Base-by-base conservation (phyloP, 1,140 invertebrate species). In the Zaprionus lachaisei region DNA sequence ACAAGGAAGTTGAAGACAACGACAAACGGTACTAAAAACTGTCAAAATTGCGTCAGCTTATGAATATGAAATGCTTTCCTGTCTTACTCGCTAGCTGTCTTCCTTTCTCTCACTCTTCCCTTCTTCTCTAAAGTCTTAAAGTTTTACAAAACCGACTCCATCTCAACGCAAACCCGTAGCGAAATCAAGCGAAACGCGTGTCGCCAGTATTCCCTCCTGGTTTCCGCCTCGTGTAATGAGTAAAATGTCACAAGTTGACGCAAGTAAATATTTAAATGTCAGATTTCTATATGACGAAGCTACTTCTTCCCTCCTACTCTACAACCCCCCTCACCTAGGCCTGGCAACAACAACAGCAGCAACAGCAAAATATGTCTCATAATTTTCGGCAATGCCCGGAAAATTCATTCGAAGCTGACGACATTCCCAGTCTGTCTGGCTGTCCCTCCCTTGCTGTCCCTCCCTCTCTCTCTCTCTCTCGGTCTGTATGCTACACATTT, bases 181-280 rank as follows among this genome's bases (percentile, higher is more conserved):
- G 31, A 9, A 54, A 22, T 47, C 37, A 76, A 28, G 20, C 58
- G 58, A 70, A 63, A 63, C 72, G 58, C 67, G 44, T 63, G 61
- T 70, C 67, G 51, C 26, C 44, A 51, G 54, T 38, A 37, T 31
- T n/a, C 61, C 58, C n/a, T 2, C n/a, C n/a, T 7, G 6, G n/a
- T 17, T n/a, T 47, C 58, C 65, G 68, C 68, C 55, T 76, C 63
- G 63, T 56, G 68, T 90, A 90, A 90, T 91, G 86, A 91, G 87
- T 91, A 86, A 90, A 91, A 91, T 91, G 86, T 90, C 87, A 90
- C 80, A 90, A 90, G 80, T 85, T 91, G 87, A 91, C 73, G 84
- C 84, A 89, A 91, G 89, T 91, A 91, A 91, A 91, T 91, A 91
- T 91, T 91, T 91, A 91, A 91, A 91, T 91, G 89, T 91, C 89